Conservation (phyloP, 2,797 vertebrate species). For the Ambastaia sidthimunki region DNA sequence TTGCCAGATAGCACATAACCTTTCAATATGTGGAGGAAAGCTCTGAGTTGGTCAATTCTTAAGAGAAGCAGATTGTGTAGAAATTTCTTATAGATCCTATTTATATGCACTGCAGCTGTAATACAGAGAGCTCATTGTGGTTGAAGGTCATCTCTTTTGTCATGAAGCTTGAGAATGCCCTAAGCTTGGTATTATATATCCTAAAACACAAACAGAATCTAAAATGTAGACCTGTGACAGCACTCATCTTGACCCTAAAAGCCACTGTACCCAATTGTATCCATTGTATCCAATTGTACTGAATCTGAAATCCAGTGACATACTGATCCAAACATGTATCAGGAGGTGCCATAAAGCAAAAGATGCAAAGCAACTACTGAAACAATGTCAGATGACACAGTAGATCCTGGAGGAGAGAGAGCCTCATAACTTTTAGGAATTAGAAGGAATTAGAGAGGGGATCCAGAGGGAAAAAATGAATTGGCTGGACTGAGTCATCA, state of each 20-base stretch:
- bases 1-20: slow-evolving; percentile 22
- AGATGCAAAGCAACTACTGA: background rate
- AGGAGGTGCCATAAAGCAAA: background rate
- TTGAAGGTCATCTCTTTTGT: background rate
- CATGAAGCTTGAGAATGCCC: slow-evolving; percentile 14
- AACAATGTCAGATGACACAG: slow-evolving; percentile 14
- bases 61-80: slow-evolving; percentile 58
- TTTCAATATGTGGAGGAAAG: slow-evolving; percentile 55
- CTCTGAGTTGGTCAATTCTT: slow-evolving; percentile 58
- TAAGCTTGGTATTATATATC: too few relatives aligned
- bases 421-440: slow-evolving; percentile 63
- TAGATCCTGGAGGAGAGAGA: slow-evolving; percentile 11
- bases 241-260: too few relatives aligned
- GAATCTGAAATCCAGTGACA: background rate
- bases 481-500: slow-evolving; percentile 53
- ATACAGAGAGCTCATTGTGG: slow-evolving; percentile 28
- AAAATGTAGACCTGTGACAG: too few relatives aligned
- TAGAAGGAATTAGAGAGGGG: slow-evolving; percentile 57
- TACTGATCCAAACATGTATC: background rate
- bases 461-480: slow-evolving; percentile 47
- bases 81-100: slow-evolving; percentile 64
- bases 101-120: slow-evolving; percentile 57
- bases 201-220: too few relatives aligned
- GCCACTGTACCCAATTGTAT: too few relatives aligned
- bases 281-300: too few relatives aligned